A percentile compares a stretch with the other conserved stretches of the same genome.
Evolutionary conservation across 2,797 vertebrate genomes (phyloP).

Genomic region (Eurystomus glaucurus): DNA sequence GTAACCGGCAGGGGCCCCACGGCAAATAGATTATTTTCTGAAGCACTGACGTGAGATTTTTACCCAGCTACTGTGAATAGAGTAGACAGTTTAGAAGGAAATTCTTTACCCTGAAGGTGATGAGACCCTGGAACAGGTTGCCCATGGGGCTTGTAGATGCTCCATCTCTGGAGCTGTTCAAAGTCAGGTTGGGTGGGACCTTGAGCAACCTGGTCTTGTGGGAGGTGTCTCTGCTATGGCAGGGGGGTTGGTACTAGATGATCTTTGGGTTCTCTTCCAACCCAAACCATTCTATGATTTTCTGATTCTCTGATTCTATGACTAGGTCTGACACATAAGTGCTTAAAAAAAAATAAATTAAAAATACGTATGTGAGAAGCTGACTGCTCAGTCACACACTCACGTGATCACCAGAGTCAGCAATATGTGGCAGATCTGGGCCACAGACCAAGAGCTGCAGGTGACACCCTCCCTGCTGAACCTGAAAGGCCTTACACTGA

Average conservation of each 20-base stretch:
- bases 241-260: too few relatives aligned
- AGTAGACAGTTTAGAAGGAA: not conserved
- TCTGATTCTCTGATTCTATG: too few relatives aligned
- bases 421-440: rapidly evolving
- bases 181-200: too few relatives aligned
- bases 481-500: not conserved
- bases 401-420: not conserved
- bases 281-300: too few relatives aligned
- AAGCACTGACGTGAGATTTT: not conserved
- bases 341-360: not conserved
- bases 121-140: too few relatives aligned
- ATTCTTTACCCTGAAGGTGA: too few relatives aligned
- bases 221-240: too few relatives aligned
- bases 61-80: not conserved
- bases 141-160: too few relatives aligned
- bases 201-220: too few relatives aligned
- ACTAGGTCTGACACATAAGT: not conserved
- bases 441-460: rapidly evolving
- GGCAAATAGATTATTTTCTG: not conserved
- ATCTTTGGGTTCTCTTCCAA: too few relatives aligned
- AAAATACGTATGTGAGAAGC: not conserved
- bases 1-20: not conserved
- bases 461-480: not conserved
- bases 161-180: too few relatives aligned
- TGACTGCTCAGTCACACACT: not conserved